A percentile compares a stretch with the other conserved stretches of the same genome.
Conservation (phyloP, 2,888 invertebrate genomes). For the Pseudolycoriella hygida region DNA sequence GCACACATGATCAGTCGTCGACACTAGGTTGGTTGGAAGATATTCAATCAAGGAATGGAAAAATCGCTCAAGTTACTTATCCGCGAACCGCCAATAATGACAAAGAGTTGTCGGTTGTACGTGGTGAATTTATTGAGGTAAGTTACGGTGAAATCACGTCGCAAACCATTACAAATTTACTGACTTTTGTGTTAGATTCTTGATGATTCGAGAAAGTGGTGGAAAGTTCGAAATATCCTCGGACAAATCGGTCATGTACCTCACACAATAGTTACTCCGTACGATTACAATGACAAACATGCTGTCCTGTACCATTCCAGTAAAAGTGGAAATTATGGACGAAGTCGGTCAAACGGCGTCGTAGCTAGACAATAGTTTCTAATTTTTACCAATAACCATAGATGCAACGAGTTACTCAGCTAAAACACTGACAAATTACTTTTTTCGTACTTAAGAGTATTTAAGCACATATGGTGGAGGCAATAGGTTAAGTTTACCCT, state of each 20-base stretch:
- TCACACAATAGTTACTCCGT: conserved; percentile 81
- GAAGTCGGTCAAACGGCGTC: too few species aligned
- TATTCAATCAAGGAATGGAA: conserved; percentile 44
- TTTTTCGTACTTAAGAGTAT: too few species aligned
- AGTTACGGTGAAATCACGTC: conserved; percentile 9
- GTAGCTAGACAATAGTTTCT: too few species aligned
- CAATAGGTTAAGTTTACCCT: too few species aligned
- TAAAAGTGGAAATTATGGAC: too few species aligned
- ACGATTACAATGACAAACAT: conserved; percentile 21
- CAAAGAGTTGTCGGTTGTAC: conserved; percentile 88
- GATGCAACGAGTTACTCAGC: too few species aligned
- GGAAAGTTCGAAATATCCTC: conserved; percentile 79
- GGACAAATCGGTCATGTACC: conserved; percentile 90
- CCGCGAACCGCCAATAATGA: conserved; percentile 94
- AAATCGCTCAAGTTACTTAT: conserved; percentile 80
- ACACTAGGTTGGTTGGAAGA: conserved; percentile 47
- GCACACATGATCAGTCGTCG: conserved; percentile 1
- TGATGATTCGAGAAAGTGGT: conserved; percentile 96
- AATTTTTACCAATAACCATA: too few species aligned
- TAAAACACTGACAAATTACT: too few species aligned
- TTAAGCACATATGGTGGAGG: too few species aligned
- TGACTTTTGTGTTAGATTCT: conserved; percentile 44
- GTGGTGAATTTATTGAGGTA: conserved; percentile 94
- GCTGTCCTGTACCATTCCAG: not conserved
- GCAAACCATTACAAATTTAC: not conserved